These are phyloP conservation scores for Patella ulyssiponensis DNA, from an alignment of 2,888 invertebrate genomes.

Conservation along the genomic window DNA sequence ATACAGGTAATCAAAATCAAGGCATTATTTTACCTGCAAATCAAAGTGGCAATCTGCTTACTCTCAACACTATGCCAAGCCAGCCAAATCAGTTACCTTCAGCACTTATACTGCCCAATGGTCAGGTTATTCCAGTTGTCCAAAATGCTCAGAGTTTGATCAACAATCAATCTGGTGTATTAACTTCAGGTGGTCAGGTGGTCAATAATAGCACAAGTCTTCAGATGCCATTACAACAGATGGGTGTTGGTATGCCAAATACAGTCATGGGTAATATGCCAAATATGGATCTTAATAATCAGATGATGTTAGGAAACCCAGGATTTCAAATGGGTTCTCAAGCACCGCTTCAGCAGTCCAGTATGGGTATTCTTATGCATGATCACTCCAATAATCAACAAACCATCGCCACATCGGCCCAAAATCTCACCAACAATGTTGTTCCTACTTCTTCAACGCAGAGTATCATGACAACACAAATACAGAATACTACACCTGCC, in stretches of 20 bases:
- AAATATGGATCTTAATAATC: conserved; percentile 18
- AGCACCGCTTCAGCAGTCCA: conserved; percentile 14
- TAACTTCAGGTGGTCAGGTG: conserved; percentile 13
- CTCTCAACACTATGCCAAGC: conserved; percentile 51
- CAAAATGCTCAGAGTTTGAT: conserved; percentile 66
- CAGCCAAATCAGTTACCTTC: conserved; percentile 66
- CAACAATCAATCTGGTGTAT: conserved; percentile 37
- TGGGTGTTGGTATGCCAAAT: neutral
- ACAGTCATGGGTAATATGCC: neutral
- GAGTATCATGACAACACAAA: conserved; percentile 32
- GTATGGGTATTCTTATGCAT: conserved; percentile 6
- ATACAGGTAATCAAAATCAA: conserved; percentile 20
- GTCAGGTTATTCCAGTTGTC: conserved; percentile 72
- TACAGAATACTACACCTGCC: conserved; percentile 29
- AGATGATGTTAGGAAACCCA: neutral
- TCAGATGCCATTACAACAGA: conserved; percentile 11
- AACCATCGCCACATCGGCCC: neutral
- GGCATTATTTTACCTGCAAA: conserved; percentile 42
- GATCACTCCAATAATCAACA: conserved; percentile 20
- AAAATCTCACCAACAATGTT: conserved; percentile 27
- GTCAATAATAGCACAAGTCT: conserved; percentile 9
- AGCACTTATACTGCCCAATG: conserved; percentile 71
- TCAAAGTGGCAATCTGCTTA: conserved; percentile 50
- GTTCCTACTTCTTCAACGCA: conserved; percentile 38
- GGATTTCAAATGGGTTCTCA: neutral